Percentiles rank a stretch among this genome's conserved stretches.
phyloP scores from a whole-genome alignment of 2,113 vertebrate genomes.

The Pachyramphus minor region DNA sequence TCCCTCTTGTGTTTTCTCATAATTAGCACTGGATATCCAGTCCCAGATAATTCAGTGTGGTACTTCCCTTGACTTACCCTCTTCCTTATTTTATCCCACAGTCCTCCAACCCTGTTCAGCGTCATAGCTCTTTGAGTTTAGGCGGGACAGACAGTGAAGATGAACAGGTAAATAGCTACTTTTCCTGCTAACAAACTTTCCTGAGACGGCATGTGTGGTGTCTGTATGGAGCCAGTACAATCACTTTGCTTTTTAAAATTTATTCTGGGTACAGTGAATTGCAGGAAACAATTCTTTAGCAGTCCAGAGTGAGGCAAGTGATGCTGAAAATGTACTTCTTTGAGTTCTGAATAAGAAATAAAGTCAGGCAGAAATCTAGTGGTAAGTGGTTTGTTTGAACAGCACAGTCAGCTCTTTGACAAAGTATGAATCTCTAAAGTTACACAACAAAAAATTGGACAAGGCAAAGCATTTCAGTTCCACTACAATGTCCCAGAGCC shows the following conservation, averaged over 20 bases:
- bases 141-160: slow-evolving; percentile 80
- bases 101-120: slow-evolving; percentile 70
- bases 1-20: slow-evolving; percentile 39
- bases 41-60: background rate
- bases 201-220: background rate
- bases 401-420: background rate
- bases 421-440: background rate
- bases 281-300: background rate
- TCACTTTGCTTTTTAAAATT: background rate
- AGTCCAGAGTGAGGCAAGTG: background rate
- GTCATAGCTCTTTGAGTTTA: slow-evolving; percentile 80
- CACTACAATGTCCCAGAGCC: background rate
- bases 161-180: slow-evolving; percentile 77
- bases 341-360: background rate
- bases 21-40: background rate
- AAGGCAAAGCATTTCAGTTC: background rate
- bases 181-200: slow-evolving; percentile 10
- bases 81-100: slow-evolving; percentile 55
- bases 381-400: background rate
- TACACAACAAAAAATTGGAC: background rate
- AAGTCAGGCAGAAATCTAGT: background rate
- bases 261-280: background rate
- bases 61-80: slow-evolving; percentile 45
- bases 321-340: background rate
- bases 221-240: background rate